Conservation (phyloP, 1,140 invertebrate genomes). For the Amyelois transitella region DNA sequence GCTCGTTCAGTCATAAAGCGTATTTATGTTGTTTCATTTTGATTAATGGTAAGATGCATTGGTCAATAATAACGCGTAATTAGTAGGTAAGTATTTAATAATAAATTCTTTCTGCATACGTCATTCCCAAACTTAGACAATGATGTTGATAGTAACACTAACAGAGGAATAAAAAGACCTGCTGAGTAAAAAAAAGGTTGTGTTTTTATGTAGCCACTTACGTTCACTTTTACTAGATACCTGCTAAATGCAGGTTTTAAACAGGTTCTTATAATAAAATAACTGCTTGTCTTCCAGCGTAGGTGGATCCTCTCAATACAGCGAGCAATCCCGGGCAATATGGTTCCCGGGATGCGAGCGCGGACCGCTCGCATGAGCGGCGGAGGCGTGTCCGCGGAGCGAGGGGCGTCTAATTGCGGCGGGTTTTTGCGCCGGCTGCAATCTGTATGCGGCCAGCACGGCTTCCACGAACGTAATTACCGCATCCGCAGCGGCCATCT, state of each 20-base stretch:
- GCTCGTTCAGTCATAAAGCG: no score
- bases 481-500: constrained; percentile 61
- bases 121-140: not conserved
- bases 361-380: not conserved
- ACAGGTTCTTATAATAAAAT: not conserved
- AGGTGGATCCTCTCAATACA: not conserved
- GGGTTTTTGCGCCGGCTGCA: constrained; percentile 38
- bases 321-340: not conserved
- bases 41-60: no score
- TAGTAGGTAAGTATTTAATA: no score
- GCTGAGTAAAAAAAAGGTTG: no score
- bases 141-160: not conserved
- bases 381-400: constrained; percentile 8
- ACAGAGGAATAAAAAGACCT: not conserved
- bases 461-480: constrained; percentile 64
- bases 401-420: constrained; percentile 33
- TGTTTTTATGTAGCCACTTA: no score
- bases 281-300: not conserved
- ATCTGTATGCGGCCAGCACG: constrained; percentile 36
- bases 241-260: not conserved
- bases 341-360: not conserved
- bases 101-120: no score
- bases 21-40: no score
- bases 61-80: no score
- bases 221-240: no score